Evolutionary conservation across 2,797 vertebrate species (phyloP).

Genomic region (Neosilurus mollespiculum): DNA sequence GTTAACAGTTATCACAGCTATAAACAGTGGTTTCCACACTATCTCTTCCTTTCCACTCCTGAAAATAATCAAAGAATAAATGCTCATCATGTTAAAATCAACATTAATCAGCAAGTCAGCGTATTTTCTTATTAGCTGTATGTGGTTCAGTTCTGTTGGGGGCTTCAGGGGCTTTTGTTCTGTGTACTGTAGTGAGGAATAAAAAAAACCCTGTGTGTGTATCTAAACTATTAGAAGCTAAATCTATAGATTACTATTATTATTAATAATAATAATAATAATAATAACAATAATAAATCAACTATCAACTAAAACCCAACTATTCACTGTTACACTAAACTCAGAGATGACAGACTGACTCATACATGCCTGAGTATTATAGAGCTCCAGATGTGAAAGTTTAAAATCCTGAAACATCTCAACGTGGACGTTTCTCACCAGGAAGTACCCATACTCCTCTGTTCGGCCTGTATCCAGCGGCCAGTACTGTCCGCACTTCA

Average conservation of each 20-base stretch:
- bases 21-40: background rate
- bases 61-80: background rate
- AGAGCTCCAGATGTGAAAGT: slow-evolving; percentile 78
- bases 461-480: slow-evolving; percentile 77
- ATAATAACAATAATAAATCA: no score
- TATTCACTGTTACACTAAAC: no score
- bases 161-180: background rate
- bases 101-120: background rate
- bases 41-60: background rate
- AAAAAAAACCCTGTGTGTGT: background rate
- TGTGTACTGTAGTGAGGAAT: background rate
- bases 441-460: slow-evolving; percentile 78
- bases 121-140: background rate
- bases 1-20: background rate
- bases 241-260: background rate
- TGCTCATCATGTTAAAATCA: background rate
- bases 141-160: background rate
- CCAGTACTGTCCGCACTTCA: slow-evolving; percentile 87
- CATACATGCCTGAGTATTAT: slow-evolving; percentile 76
- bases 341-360: no score
- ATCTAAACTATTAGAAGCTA: background rate
- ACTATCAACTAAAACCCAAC: no score
- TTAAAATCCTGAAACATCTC: slow-evolving; percentile 84
- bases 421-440: slow-evolving; percentile 76
- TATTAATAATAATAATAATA: no score